Evolutionary conservation across 2,797 vertebrate genomes (phyloP).

Genomic region (Otus scops): DNA sequence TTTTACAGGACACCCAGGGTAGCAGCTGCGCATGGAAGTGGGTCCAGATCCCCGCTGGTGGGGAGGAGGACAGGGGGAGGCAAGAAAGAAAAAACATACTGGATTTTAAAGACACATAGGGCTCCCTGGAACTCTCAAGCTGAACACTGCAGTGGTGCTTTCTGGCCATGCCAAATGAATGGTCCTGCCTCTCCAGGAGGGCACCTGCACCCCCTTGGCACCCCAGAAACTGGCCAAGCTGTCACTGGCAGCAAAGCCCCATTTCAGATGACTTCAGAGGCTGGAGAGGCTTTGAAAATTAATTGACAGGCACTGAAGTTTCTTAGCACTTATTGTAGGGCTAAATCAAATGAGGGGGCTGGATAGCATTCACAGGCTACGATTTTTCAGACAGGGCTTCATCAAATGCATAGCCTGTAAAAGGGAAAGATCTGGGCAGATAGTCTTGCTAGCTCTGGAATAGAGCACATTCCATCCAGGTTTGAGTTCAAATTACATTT

Average conservation of each 20-base stretch:
- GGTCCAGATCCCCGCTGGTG: rapidly evolving
- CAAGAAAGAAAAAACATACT: neutral
- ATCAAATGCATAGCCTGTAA: neutral
- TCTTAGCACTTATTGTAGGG: neutral
- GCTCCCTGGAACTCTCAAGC: neutral
- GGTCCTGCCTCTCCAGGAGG: neutral
- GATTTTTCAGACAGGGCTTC: neutral
- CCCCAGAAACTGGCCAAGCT: neutral
- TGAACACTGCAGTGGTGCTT: neutral
- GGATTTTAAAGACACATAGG: rapidly evolving
- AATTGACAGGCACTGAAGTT: neutral
- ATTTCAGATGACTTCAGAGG: neutral
- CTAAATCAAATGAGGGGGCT: neutral
- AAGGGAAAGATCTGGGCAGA: neutral
- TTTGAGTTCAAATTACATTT: conserved; percentile 1
- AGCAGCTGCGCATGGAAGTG: rapidly evolving
- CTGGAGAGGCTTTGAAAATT: neutral
- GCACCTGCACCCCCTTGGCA: neutral
- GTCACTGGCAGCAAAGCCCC: neutral
- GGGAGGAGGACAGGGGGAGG: neutral
- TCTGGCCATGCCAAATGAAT: rapidly evolving
- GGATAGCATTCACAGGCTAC: neutral
- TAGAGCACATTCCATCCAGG: neutral
- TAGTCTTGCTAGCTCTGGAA: neutral
- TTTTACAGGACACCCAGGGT: neutral